These are phyloP conservation scores for Hypercompe scribonia DNA, from an alignment of 2,888 invertebrate genomes.

Conservation along the genomic window DNA sequence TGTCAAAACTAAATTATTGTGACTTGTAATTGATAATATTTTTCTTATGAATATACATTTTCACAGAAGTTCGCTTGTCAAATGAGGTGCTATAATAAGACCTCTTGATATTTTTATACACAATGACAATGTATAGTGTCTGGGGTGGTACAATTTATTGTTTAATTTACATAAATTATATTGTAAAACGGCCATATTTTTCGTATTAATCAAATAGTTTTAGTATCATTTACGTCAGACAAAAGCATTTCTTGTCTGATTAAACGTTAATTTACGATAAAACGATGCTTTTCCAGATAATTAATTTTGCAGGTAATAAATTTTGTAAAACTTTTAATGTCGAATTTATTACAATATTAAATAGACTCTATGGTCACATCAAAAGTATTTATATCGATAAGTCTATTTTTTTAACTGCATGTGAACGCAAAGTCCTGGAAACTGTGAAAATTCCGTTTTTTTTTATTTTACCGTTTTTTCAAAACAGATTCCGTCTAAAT, in stretches of 20 bases:
- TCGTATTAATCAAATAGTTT: slow-evolving; percentile 13
- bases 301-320: not conserved
- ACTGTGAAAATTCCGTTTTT: not conserved
- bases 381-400: not conserved
- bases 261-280: slow-evolving; percentile 1
- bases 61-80: not conserved
- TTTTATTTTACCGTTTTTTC: not conserved
- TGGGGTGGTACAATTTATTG: slow-evolving; percentile 11
- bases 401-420: not conserved
- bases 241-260: not conserved
- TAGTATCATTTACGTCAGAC: not conserved
- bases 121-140: not conserved
- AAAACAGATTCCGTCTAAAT: not conserved
- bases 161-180: slow-evolving; percentile 17
- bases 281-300: not conserved
- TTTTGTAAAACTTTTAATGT: not conserved
- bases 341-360: not conserved
- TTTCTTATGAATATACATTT: slow-evolving; percentile 15
- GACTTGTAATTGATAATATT: slow-evolving; percentile 21
- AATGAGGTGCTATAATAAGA: slow-evolving; percentile 16
- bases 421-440: not conserved
- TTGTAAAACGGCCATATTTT: slow-evolving; percentile 12
- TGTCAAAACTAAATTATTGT: slow-evolving; percentile 23
- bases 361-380: not conserved
- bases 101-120: slow-evolving; percentile 15